phyloP scores from a whole-genome alignment of 2,888 invertebrate genomes.

The Selenia dentaria region DNA sequence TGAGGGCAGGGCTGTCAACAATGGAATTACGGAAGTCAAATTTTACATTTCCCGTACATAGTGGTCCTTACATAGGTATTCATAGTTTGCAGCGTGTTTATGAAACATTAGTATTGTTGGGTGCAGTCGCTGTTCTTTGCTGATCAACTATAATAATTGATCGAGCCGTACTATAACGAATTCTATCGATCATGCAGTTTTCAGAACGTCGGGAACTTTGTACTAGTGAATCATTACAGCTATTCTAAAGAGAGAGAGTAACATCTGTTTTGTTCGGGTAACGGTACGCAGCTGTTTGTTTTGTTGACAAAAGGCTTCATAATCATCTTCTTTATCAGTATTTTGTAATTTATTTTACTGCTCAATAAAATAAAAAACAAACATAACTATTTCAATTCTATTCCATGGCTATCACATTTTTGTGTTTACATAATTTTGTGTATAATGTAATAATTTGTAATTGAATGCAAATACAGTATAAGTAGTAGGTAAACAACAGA shows the following conservation, averaged over 20 bases:
- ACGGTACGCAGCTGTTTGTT: conserved; percentile 71
- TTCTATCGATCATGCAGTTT: conserved; percentile 69
- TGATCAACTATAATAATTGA: conserved; percentile 56
- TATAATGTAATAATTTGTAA: no score
- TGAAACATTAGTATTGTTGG: no score
- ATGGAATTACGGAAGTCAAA: conserved; percentile 76
- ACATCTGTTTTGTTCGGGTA: conserved; percentile 73
- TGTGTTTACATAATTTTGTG: no score
- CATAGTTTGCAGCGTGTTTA: conserved; percentile 31
- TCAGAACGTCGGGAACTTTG: conserved; percentile 47
- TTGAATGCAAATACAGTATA: conserved; percentile 37
- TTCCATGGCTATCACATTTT: no score
- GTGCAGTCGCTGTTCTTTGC: conserved; percentile 32
- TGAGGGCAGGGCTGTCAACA: conserved; percentile 84
- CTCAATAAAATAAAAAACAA: no score
- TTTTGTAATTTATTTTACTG: conserved; percentile 60
- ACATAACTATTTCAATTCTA: no score
- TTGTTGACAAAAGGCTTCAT: conserved; percentile 73
- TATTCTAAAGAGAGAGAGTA: conserved; percentile 62
- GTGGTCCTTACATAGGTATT: conserved; percentile 34
- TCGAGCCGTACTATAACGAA: conserved; percentile 59
- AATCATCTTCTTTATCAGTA: conserved; percentile 70
- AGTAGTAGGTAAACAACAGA: background rate
- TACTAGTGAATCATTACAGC: conserved; percentile 61
- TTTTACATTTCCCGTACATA: conserved; percentile 52